These are phyloP conservation scores for Athetis lepigone DNA, from an alignment of 2,888 invertebrate species.

Conservation along the genomic window DNA sequence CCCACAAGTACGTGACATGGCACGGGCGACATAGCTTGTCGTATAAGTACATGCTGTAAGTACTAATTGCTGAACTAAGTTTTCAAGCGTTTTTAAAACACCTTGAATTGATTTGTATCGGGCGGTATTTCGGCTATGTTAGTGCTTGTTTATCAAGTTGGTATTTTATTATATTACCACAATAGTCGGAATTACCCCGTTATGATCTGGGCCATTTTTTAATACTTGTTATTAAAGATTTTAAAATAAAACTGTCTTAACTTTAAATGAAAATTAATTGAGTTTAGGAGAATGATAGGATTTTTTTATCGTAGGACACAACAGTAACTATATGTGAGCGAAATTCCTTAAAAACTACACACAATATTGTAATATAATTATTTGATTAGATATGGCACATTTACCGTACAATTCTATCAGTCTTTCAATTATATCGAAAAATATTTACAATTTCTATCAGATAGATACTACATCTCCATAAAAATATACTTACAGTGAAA, in stretches of 20 bases:
- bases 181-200: no score
- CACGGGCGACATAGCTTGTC: constrained; percentile 27
- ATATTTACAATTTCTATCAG: constrained; percentile 70
- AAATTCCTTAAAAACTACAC: constrained; percentile 56
- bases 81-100: no score
- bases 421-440: constrained; percentile 80
- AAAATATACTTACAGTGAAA: constrained; percentile 55
- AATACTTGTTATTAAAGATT: constrained; percentile 15
- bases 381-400: constrained; percentile 86
- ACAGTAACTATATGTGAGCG: neutral
- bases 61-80: constrained; percentile 39
- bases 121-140: no score
- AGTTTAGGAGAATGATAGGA: neutral
- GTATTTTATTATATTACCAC: no score
- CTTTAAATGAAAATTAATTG: neutral
- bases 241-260: neutral
- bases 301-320: neutral
- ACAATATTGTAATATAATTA: constrained; percentile 52
- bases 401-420: constrained; percentile 86
- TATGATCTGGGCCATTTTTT: neutral
- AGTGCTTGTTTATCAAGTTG: no score
- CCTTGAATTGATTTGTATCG: no score
- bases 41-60: constrained; percentile 26
- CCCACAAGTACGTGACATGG: constrained; percentile 26
- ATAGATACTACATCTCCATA: constrained; percentile 54